Conservation (phyloP, 2,888 invertebrate species). For the Ophion ventricosus region DNA sequence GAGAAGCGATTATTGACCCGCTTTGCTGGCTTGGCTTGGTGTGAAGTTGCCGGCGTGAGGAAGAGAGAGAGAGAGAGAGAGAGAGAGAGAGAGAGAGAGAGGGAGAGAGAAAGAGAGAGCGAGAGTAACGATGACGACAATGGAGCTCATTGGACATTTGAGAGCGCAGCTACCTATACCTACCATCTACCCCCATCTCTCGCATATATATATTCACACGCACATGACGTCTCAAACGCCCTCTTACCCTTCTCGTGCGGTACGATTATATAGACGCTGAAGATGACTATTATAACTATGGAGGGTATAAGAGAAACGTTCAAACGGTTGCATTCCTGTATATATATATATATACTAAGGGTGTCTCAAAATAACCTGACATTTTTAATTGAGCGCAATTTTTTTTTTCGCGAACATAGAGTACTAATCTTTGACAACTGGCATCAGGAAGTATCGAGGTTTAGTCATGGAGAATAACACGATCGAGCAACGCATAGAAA, state of each 20-base stretch:
- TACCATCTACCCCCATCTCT: conserved; percentile 46
- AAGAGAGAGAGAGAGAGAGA: background rate
- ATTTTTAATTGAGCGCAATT: too few relatives aligned
- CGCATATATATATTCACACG: conserved; percentile 21
- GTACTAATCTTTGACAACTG: too few relatives aligned
- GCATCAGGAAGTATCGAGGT: too few relatives aligned
- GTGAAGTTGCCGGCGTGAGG: conserved; percentile 33
- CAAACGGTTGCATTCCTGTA: conserved; percentile 37
- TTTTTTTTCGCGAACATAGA: too few relatives aligned
- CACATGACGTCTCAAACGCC: background rate
- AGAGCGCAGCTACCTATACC: conserved; percentile 52
- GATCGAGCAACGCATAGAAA: too few relatives aligned
- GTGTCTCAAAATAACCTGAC: too few relatives aligned
- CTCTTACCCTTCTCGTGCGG: conserved; percentile 19
- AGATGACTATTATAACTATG: conserved; percentile 61
- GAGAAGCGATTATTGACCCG: conserved; percentile 75
- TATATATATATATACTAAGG: background rate
- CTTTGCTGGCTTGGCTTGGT: conserved; percentile 53
- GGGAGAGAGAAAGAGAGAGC: background rate
- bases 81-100: background rate
- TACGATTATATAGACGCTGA: conserved; percentile 45
- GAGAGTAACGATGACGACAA: conserved; percentile 61
- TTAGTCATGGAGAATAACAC: too few relatives aligned
- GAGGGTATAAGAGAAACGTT: conserved; percentile 48
- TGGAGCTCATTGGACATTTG: conserved; percentile 68